phyloP scores from a whole-genome alignment of 2,797 vertebrate genomes.

The Falco biarmicus region DNA sequence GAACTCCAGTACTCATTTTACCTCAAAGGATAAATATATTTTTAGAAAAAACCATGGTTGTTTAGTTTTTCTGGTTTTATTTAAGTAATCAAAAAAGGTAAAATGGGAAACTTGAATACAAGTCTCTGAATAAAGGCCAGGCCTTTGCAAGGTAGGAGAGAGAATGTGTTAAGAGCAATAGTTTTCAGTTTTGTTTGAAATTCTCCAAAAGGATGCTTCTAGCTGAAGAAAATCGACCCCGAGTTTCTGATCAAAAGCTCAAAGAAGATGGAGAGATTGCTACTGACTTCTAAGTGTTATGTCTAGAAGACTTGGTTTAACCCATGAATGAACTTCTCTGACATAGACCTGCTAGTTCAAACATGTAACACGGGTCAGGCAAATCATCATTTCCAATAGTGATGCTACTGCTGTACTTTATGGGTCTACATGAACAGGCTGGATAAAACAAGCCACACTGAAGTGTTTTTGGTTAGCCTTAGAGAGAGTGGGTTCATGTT shows the following conservation, averaged over 20 bases:
- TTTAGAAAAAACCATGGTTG: neutral
- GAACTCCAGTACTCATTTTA: neutral
- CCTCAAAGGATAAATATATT: neutral
- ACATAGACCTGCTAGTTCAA: neutral
- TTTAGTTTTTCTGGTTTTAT: neutral
- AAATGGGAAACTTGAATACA: neutral
- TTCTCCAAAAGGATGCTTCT: neutral
- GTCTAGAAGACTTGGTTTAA: neutral
- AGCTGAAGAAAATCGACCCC: neutral
- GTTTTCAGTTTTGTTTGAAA: neutral
- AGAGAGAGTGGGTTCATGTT: neutral
- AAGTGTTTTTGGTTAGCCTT: neutral
- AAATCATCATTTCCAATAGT: neutral
- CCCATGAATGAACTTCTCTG: neutral
- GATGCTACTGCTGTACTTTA: neutral
- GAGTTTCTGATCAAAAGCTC: constrained; percentile 13
- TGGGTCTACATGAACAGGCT: neutral
- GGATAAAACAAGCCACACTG: neutral
- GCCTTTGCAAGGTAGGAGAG: neutral
- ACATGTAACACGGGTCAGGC: neutral
- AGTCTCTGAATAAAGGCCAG: neutral
- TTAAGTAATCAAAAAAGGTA: neutral
- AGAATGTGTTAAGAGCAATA: neutral
- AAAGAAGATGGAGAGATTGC: neutral
- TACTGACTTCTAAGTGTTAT: neutral